Conservation (phyloP, 2,113 vertebrate species). For the Pygoscelis adeliae region DNA sequence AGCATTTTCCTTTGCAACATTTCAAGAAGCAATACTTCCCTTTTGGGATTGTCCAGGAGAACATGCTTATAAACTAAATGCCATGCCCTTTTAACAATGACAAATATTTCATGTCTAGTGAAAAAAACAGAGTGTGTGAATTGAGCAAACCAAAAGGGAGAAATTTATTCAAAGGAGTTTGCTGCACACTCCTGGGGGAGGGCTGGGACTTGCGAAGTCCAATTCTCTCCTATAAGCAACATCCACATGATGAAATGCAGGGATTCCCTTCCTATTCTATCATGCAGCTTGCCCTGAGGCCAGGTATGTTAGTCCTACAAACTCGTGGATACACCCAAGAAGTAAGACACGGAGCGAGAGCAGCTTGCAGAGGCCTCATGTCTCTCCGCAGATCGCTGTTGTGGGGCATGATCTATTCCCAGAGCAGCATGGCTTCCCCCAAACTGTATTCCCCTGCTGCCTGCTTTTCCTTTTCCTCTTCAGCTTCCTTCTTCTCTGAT, state of each 20-base stretch:
- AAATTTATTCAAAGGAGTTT: background rate
- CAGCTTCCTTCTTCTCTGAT: background rate
- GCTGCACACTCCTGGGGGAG: background rate
- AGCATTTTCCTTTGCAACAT: conserved; percentile 48
- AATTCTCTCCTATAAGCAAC: background rate
- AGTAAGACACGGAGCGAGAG: accelerated
- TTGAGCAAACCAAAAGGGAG: background rate
- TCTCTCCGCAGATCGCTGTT: background rate
- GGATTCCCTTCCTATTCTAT: background rate
- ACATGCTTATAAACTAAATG: conserved; percentile 2
- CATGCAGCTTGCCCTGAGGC: background rate
- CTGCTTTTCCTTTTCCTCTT: background rate
- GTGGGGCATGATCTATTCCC: accelerated
- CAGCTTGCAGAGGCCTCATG: background rate
- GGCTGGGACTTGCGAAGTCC: background rate
- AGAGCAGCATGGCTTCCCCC: background rate
- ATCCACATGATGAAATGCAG: background rate
- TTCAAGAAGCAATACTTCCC: conserved; percentile 41
- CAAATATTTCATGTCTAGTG: conserved; percentile 15
- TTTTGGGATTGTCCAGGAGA: conserved; percentile 34
- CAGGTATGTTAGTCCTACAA: background rate
- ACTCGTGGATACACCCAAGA: no score
- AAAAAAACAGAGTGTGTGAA: background rate
- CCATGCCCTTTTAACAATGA: conserved; percentile 10
- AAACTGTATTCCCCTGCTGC: background rate